phyloP scores from a whole-genome alignment of 2,888 invertebrate species.

The Leptarthrus brevirostris region DNA sequence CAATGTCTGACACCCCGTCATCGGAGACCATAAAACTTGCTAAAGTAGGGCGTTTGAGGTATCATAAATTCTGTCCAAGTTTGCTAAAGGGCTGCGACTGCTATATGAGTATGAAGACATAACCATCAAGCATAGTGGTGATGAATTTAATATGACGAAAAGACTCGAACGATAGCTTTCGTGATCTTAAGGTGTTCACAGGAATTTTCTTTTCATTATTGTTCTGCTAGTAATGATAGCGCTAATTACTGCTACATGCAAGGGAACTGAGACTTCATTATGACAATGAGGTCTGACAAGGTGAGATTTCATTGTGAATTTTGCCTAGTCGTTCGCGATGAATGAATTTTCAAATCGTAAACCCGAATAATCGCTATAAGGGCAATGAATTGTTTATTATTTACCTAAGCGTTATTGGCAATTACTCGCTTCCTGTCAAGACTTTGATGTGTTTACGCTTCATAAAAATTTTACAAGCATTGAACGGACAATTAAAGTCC shows the following conservation, averaged over 20 bases:
- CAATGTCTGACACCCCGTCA: not conserved
- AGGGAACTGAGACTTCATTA: not conserved
- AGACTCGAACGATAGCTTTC: too few relatives aligned
- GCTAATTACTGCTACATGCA: not conserved
- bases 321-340: not conserved
- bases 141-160: too few relatives aligned
- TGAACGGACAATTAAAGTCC: not conserved
- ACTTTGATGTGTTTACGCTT: not conserved
- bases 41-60: not conserved
- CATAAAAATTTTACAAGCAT: not conserved
- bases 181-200: not conserved
- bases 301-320: too few relatives aligned
- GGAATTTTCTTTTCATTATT: not conserved
- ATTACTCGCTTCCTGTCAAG: not conserved
- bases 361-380: not conserved
- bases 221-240: not conserved
- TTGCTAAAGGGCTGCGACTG: not conserved
- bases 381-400: not conserved
- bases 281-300: too few relatives aligned
- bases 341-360: not conserved
- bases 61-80: not conserved
- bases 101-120: too few relatives aligned
- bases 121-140: not conserved
- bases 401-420: not conserved
- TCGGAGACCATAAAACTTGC: not conserved